phyloP scores from a whole-genome alignment of 2,797 vertebrate species.

The Acipenser transmontanus region DNA sequence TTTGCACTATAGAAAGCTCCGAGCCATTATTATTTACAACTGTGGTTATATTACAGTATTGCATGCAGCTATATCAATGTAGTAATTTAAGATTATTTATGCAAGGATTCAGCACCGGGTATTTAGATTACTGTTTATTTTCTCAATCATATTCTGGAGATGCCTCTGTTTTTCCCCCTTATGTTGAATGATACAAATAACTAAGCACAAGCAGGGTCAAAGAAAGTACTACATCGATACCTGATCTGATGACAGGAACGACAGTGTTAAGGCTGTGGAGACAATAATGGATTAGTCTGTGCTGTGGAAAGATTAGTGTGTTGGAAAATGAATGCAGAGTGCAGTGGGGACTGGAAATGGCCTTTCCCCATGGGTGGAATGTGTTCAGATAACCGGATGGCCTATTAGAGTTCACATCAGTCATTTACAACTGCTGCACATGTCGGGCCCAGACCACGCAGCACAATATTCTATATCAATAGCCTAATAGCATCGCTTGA shows the following conservation, averaged over 20 bases:
- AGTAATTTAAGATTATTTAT: too few relatives aligned
- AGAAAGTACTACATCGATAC: conserved; percentile 12
- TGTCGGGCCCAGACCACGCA: background rate
- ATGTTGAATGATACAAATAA: background rate
- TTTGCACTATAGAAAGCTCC: too few relatives aligned
- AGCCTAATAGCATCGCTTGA: too few relatives aligned
- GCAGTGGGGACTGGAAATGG: conserved; percentile 38
- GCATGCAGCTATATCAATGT: too few relatives aligned
- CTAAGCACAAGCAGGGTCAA: background rate
- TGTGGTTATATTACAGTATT: too few relatives aligned
- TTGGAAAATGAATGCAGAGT: conserved; percentile 42
- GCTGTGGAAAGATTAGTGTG: conserved; percentile 30
- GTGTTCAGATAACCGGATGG: conserved; percentile 34
- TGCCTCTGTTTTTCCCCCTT: background rate
- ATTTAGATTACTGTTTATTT: too few relatives aligned
- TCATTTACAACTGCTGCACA: conserved; percentile 26
- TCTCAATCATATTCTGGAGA: too few relatives aligned
- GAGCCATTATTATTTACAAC: too few relatives aligned
- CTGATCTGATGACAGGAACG: conserved; percentile 31
- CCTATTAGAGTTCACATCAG: conserved; percentile 35
- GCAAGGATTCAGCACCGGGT: too few relatives aligned
- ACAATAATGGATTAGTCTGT: conserved; percentile 29
- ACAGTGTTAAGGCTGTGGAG: conserved; percentile 18
- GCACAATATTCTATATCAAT: too few relatives aligned
- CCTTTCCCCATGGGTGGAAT: conserved; percentile 37